Percentiles rank a stretch among this genome's conserved stretches.
Conservation (phyloP, 1,140 invertebrate genomes). For the Anoplolepis gracilipes region DNA sequence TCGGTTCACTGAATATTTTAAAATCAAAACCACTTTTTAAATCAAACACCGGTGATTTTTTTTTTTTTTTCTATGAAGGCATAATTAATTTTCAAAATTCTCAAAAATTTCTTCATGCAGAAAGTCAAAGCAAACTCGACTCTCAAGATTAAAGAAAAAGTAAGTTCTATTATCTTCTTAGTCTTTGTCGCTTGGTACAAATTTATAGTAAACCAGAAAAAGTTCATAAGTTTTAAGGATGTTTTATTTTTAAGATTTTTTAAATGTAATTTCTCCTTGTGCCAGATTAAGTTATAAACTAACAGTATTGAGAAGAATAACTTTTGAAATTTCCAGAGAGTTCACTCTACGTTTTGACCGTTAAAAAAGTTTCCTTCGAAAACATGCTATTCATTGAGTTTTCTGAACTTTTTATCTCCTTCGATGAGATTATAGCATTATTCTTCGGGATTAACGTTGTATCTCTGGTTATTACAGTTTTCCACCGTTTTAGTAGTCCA, state of each 20-base stretch:
- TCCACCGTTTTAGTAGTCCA: neutral
- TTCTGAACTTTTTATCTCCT: neutral
- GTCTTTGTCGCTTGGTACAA: neutral
- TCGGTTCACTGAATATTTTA: neutral
- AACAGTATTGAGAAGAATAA: neutral
- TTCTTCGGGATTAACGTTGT: conserved; percentile 1
- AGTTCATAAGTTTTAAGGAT: neutral
- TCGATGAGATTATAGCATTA: neutral
- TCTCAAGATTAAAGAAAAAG: neutral
- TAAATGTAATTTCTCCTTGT: neutral
- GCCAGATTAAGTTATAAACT: neutral
- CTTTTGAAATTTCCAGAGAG: neutral
- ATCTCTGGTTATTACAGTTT: conserved; percentile 1
- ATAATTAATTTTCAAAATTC: neutral
- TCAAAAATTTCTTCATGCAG: too few species aligned
- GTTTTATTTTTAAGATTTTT: neutral
- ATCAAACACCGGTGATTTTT: neutral
- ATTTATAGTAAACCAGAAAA: neutral
- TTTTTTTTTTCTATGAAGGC: neutral
- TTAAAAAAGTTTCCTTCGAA: neutral
- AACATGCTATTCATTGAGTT: conserved; percentile 24
- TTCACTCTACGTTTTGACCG: neutral
- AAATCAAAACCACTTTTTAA: neutral
- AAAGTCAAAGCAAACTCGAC: neutral
- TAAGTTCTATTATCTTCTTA: neutral